Percentiles rank a stretch among this genome's conserved stretches.
Evolutionary conservation across 2,888 invertebrate genomes (phyloP).

Genomic region (Apantesis nais): DNA sequence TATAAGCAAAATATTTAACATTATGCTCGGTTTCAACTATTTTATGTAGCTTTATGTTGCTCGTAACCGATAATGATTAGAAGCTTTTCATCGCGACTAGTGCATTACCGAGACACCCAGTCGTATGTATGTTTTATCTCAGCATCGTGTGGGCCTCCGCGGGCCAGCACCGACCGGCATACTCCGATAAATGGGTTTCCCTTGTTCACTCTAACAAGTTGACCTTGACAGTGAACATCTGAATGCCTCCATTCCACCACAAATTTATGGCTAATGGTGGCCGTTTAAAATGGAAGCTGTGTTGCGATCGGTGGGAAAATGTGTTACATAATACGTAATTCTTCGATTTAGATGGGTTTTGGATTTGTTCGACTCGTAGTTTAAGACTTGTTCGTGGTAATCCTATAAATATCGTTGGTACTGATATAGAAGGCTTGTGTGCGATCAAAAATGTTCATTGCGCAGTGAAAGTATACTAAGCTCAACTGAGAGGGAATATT

Average conservation of each 20-base stretch:
- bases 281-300: constrained; percentile 49
- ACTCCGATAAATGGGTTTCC: constrained; percentile 79
- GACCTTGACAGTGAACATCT: constrained; percentile 42
- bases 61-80: neutral
- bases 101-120: constrained; percentile 57
- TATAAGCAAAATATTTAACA: neutral
- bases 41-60: neutral
- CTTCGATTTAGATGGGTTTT: constrained; percentile 18
- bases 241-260: constrained; percentile 42
- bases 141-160: constrained; percentile 67
- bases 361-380: constrained; percentile 6
- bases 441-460: neutral
- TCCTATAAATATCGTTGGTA: constrained; percentile 15
- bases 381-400: constrained; percentile 16
- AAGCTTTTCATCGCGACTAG: constrained; percentile 7
- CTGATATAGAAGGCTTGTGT: constrained; percentile 14
- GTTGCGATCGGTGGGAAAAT: constrained; percentile 42
- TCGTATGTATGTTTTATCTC: constrained; percentile 74
- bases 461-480: constrained; percentile 14
- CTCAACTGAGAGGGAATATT: neutral
- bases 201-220: constrained; percentile 76
- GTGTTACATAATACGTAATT: constrained; percentile 34
- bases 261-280: constrained; percentile 46
- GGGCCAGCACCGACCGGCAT: constrained; percentile 60
- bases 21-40: neutral